A percentile compares a stretch with the other conserved stretches of the same genome.
Conservation (phyloP, 2,888 invertebrate species). For the Troglohyphantes excavatus region DNA sequence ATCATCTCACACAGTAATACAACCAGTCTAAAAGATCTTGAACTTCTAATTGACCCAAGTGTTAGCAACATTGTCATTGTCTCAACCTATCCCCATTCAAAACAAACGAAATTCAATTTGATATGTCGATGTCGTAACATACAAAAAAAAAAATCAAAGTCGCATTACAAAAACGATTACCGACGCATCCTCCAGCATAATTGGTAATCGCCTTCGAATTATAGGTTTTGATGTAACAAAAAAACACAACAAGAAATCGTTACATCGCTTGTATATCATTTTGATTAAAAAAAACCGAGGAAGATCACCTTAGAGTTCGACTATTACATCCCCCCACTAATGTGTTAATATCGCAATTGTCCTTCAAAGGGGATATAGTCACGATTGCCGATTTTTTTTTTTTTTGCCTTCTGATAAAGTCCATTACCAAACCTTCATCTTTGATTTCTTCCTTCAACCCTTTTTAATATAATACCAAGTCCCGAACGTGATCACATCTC, state of each 20-base stretch:
- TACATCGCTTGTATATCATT: conserved; percentile 6
- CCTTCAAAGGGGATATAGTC: conserved; percentile 47
- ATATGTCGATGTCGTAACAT: not conserved
- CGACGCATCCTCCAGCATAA: not conserved
- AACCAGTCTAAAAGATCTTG: not conserved
- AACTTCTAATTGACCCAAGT: not conserved
- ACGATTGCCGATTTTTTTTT: conserved; percentile 54
- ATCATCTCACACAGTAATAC: too few species aligned
- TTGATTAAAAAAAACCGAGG: conserved; percentile 48
- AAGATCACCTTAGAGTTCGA: conserved; percentile 17
- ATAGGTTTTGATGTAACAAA: conserved; percentile 30
- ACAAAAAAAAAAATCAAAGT: not conserved
- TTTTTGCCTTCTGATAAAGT: conserved; percentile 20
- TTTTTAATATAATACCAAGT: conserved; percentile 17
- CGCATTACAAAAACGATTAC: not conserved
- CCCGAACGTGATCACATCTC: conserved; percentile 69
- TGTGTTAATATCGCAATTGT: conserved; percentile 71
- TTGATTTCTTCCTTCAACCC: conserved; percentile 46
- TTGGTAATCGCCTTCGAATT: conserved; percentile 31
- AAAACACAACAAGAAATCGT: not conserved
- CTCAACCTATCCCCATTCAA: not conserved
- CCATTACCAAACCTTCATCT: conserved; percentile 51
- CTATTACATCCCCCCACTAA: conserved; percentile 47
- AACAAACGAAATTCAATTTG: not conserved
- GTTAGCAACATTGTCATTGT: not conserved